Percentiles rank a stretch among this genome's conserved stretches.
These are phyloP conservation scores for Drosophila rellima DNA, from an alignment of 2,888 invertebrate genomes.

Conservation along the genomic window DNA sequence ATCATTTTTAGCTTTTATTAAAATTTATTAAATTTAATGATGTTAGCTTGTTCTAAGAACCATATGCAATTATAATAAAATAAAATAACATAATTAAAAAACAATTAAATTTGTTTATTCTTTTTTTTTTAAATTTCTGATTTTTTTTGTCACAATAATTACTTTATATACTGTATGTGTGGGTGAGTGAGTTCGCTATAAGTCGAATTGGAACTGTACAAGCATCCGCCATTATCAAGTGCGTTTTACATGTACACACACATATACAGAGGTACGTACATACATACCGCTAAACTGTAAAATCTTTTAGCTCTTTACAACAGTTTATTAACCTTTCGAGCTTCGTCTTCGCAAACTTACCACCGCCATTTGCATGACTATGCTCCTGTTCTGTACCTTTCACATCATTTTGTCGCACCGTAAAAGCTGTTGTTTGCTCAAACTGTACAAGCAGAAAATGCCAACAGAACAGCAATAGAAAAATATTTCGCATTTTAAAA, in stretches of 20 bases:
- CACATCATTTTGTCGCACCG: slow-evolving; percentile 57
- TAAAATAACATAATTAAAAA: too few species aligned
- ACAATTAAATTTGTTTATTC: too few species aligned
- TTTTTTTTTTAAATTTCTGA: too few species aligned
- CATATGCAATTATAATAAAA: too few species aligned
- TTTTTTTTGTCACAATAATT: background rate
- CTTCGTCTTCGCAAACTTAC: slow-evolving; percentile 17
- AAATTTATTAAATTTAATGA: too few species aligned
- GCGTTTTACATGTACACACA: background rate
- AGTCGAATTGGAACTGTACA: slow-evolving; percentile 17
- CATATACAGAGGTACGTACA: background rate
- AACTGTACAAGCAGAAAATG: slow-evolving; percentile 24
- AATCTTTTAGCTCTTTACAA: background rate
- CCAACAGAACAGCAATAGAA: slow-evolving; percentile 31
- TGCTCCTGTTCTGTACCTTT: slow-evolving; percentile 11
- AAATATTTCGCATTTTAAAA: slow-evolving; percentile 25
- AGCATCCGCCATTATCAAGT: slow-evolving; percentile 22
- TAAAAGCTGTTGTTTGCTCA: slow-evolving; percentile 35
- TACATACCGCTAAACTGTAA: background rate
- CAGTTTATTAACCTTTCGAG: slow-evolving; percentile 14
- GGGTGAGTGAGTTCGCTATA: slow-evolving; percentile 17
- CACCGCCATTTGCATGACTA: slow-evolving; percentile 11
- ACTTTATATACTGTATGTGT: background rate
- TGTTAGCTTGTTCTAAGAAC: too few species aligned
- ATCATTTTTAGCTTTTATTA: too few species aligned